Evolutionary conservation across 1,140 invertebrate genomes (phyloP).

Genomic region (Mamestra configurata): DNA sequence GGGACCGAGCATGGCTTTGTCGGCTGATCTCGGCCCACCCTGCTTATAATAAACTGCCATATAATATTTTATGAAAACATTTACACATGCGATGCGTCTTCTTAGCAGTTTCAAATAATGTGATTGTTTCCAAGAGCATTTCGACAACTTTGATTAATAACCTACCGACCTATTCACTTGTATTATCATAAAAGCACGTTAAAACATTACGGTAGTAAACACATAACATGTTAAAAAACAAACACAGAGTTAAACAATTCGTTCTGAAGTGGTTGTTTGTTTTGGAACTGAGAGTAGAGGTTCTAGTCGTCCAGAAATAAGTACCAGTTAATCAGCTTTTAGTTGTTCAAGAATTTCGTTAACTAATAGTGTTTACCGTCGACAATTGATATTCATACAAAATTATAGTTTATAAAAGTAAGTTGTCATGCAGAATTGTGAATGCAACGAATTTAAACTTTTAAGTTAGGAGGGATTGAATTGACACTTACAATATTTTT

Average conservation of each 20-base stretch:
- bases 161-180: not conserved
- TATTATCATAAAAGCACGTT: too few relatives aligned
- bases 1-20: conserved; percentile 56
- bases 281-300: not conserved
- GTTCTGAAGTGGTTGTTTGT: conserved; percentile 18
- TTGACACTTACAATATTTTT: too few relatives aligned
- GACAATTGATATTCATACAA: not conserved
- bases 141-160: not conserved
- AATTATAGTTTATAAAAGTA: not conserved
- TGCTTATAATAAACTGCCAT: not conserved
- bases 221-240: not conserved
- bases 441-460: conserved; percentile 13
- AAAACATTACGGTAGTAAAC: not conserved
- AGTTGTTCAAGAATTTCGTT: conserved; percentile 6
- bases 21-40: conserved; percentile 37
- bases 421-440: not conserved
- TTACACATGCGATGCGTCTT: not conserved
- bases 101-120: not conserved
- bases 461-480: too few relatives aligned
- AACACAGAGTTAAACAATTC: conserved; percentile 8
- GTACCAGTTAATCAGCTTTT: not conserved
- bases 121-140: not conserved
- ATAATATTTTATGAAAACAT: not conserved
- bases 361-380: conserved; percentile 18
- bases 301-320: not conserved